Base-by-base conservation (phyloP, 2,797 vertebrate genomes). In the Loriculus beryllinus region DNA sequence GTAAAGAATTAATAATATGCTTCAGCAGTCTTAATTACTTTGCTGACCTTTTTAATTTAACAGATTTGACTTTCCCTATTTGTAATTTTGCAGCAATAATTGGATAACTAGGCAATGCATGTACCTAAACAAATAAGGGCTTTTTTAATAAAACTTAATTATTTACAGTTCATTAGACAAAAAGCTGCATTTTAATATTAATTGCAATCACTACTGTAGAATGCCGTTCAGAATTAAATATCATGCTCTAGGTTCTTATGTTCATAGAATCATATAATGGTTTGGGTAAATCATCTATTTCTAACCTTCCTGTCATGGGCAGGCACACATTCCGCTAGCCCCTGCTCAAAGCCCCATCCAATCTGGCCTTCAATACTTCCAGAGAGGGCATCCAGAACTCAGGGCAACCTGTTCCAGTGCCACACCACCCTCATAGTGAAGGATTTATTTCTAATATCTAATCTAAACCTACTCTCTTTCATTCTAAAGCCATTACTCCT, bases 11-110 rank as follows among this genome's bases (percentile, higher is more conserved):
- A 97, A 97, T 97, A 96, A 96, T 97, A 97, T 97, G 96, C 95
- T 97, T 97, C 96, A 97, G 79, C 92, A 97, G 86, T 97, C 97
- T 97, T 98, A 98, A 97, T 98, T 97, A 97, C 92, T 97, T 97
- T 89, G 95, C 95, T 97, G 97, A 97, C 96, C 96, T 97, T 96
- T 82, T 91, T 97, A 97, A 97, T 97, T 97, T 97, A 97, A 95
- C 94, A 97, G 93, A 97, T 97, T 97, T 92, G 94, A 96, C 95
- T 96, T 97, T 97, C 72, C 90, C 75, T 72, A 77, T 95, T 97
- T 95, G 94, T 96, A 98, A 97, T 97, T 98, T 97, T 97, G 71
- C 91, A 97, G 94, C 78, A 98, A 96, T 98, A 98, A 98, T 97
- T 97, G 90, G 93, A 96, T 97, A 97, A 97, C 94, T 97, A 97